Conservation (phyloP, 1,140 invertebrate genomes). For the Dinothrombium tinctorium region DNA sequence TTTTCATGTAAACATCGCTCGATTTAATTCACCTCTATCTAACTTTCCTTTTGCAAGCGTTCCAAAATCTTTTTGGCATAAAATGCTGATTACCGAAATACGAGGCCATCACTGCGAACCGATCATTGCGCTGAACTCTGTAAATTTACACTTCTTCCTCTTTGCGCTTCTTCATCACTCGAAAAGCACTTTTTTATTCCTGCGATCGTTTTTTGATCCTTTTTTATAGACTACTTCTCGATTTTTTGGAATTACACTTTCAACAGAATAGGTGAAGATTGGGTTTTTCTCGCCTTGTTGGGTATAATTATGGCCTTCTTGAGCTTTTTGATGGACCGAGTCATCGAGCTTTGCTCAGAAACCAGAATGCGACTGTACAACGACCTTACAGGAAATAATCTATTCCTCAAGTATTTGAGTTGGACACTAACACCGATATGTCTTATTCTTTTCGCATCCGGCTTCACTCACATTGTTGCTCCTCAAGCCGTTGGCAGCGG, state of each 20-base stretch:
- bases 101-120: too few species aligned
- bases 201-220: too few species aligned
- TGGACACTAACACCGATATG: slow-evolving; percentile 71
- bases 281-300: slow-evolving; percentile 68
- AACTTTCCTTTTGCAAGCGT: too few species aligned
- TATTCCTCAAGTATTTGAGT: slow-evolving; percentile 53
- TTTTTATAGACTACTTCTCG: slow-evolving; percentile 15
- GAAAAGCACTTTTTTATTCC: too few species aligned
- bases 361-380: slow-evolving; percentile 70
- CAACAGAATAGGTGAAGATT: slow-evolving; percentile 12
- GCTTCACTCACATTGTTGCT: slow-evolving; percentile 77
- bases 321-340: slow-evolving; percentile 86
- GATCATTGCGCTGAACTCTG: too few species aligned
- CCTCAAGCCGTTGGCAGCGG: slow-evolving; percentile 77
- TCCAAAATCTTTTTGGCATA: too few species aligned
- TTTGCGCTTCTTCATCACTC: too few species aligned
- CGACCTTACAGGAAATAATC: slow-evolving; percentile 50
- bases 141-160: too few species aligned
- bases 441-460: slow-evolving; percentile 71
- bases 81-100: too few species aligned
- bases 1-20: too few species aligned
- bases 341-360: slow-evolving; percentile 5
- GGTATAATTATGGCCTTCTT: slow-evolving; percentile 86
- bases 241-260: slow-evolving; percentile 49
- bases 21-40: too few species aligned